Evolutionary conservation across 2,113 vertebrate species (phyloP), one percentile per base, ranked within the genome.

Genomic region (Zapornia atra): DNA sequence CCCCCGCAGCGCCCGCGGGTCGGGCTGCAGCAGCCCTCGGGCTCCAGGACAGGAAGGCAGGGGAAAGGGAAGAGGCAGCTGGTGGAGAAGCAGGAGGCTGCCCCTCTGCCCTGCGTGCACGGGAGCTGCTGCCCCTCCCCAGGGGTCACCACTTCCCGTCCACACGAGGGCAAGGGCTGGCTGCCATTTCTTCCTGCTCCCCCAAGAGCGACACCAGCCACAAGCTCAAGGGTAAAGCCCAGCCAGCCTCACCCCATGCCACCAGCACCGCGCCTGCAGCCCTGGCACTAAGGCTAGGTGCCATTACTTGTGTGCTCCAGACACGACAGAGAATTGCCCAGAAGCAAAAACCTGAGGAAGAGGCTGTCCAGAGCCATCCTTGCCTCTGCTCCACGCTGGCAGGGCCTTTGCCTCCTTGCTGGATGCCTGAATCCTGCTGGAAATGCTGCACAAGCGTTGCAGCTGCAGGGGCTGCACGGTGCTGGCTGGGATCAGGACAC

Each of bases 251-350:
- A 3, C 34, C 83, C 19, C 1, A 0, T 29, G 14, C 40, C 12
- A 0, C 10, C 19, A 2, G 71, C 50, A 40, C 66, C 0, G 0
- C 0, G 0, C 40, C 26, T 15, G 15, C 0, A 0, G 66, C 70
- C 63, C 20, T 1, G 53, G 3, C 10, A 38, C 91, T 3, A 10
- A 26, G 73, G 31, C 20, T 40, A n/a, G n/a, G 68, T 73, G 70
- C 54, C 6, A 16, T 72, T 63, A 9, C 72, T 60, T 9, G 4
- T 0, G 0, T 19, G 50, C 81, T 77, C 64, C 14, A 5, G 53
- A 17, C 2, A 0, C 1, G 5, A 36, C 2, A 1, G 53, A 4
- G 4, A 0, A 1, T 12, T 13, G 14, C 44, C 63, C 76, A 68
- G 40, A 25, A 65, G 60, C 16, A 38, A 87, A 79, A 86, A 33